Base-by-base conservation (phyloP, 2,797 vertebrate species). In the Gastrophryne carolinensis region DNA sequence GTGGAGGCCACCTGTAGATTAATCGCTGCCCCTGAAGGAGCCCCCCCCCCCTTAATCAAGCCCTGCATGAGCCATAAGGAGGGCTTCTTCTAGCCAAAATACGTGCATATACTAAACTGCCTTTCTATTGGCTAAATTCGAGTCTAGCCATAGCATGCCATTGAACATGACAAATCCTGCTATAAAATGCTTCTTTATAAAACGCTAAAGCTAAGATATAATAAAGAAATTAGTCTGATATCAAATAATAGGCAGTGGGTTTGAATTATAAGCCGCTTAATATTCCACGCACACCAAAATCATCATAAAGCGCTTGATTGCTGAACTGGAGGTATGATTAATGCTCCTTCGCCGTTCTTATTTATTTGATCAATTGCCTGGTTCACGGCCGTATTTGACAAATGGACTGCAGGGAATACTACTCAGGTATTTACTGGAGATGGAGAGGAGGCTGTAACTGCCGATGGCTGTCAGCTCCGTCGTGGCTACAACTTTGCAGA, bases 351-450 rank as follows among this genome's bases (percentile, higher is more conserved):
- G 5, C 67, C 61, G 60, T 60, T 41, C 75, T 39, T 72, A 78
- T 78, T 72, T 65, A 78, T 57, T 64, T 72, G 75, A 78, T 78
- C 68, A 54, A 78, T 78, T 72, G 67, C 68, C 39, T 72, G 17
- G 75, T 72, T 78, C 75, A 72, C 23, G 60, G 68, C 67, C 62
- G 68, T 50, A 30, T 78, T 71, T 78, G 75, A 78, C 75, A 72
- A 72, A 78, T 78, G 75, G 68, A 71, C 68, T 65, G 37, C 34
- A 57, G 61, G 68, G 75, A 78, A 78, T 72, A 65, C 57, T 71
- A 34, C 32, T 56, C 52, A 44, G 49, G 66, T 71, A 64, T 72
- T 65, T 72, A 72, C 68, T 58, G 52, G 49, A 72, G 68, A 27
- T 47, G 58, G 57, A 76, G 58, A 76, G 65, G 49, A 69, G 23